These are phyloP conservation scores for Setipinna tenuifilis DNA, from an alignment of 2,797 vertebrate genomes.

Conservation along the genomic window DNA sequence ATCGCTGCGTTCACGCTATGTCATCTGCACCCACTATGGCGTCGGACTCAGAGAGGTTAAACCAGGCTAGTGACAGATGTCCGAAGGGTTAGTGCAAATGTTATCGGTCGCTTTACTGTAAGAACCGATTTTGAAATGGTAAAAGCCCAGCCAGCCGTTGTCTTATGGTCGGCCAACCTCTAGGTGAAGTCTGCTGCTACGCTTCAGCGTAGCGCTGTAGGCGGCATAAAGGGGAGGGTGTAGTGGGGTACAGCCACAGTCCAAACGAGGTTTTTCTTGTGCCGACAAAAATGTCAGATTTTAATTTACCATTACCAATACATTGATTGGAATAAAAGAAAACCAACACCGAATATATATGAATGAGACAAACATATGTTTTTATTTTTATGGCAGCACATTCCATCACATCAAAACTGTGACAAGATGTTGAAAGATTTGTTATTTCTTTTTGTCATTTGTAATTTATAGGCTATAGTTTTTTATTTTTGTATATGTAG, in stretches of 20 bases:
- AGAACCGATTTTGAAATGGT: background rate
- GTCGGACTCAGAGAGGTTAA: background rate
- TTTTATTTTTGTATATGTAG: no score
- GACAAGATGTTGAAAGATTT: no score
- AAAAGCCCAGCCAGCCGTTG: background rate
- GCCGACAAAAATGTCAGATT: slow-evolving; percentile 34
- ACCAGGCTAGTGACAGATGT: no score
- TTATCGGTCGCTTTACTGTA: background rate
- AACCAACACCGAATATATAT: background rate
- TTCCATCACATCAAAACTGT: no score
- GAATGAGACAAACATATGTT: background rate
- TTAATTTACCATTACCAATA: slow-evolving; percentile 3
- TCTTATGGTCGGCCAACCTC: background rate
- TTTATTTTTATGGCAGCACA: no score
- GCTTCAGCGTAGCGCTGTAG: slow-evolving; percentile 25
- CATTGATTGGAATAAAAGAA: slow-evolving; percentile 20
- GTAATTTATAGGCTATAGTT: no score
- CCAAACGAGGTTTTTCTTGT: background rate
- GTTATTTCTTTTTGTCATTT: no score
- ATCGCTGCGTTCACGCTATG: background rate
- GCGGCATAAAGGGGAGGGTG: slow-evolving; percentile 49
- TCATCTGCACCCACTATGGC: background rate
- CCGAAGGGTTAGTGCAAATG: background rate
- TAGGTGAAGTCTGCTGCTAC: background rate
- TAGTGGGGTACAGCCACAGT: background rate